Percentiles rank a stretch among this genome's conserved stretches.
Evolutionary conservation across 2,888 invertebrate genomes (phyloP).

Genomic region (Lingula anatina): DNA sequence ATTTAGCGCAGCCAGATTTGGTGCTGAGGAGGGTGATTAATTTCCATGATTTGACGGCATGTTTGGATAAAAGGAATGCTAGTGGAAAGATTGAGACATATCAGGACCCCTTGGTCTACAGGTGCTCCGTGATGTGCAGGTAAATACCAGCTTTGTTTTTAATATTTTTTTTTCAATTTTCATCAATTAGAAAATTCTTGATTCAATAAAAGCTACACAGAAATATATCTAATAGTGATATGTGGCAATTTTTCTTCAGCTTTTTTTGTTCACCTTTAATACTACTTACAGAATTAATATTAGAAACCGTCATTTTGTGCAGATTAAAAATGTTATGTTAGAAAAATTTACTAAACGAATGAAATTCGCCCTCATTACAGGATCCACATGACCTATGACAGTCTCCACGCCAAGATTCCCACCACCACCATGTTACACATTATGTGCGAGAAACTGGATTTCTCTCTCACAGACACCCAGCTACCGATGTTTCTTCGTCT

Average conservation of each 20-base stretch:
- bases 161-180: too few relatives aligned
- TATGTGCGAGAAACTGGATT: constrained; percentile 66
- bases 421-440: constrained; percentile 64
- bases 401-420: constrained; percentile 47
- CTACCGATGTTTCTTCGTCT: constrained; percentile 74
- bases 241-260: too few relatives aligned
- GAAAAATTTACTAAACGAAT: too few relatives aligned
- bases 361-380: too few relatives aligned
- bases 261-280: too few relatives aligned
- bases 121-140: constrained; percentile 78
- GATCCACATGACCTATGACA: constrained; percentile 63
- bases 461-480: constrained; percentile 68
- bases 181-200: too few relatives aligned
- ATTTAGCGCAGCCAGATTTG: constrained; percentile 44
- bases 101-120: constrained; percentile 86
- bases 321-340: too few relatives aligned
- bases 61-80: constrained; percentile 80
- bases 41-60: constrained; percentile 83
- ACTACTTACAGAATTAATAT: too few relatives aligned
- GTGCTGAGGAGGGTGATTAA: constrained; percentile 59
- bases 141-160: too few relatives aligned
- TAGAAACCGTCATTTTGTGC: too few relatives aligned
- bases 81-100: constrained; percentile 90
- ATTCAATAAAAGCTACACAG: too few relatives aligned
- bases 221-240: too few relatives aligned